Evolutionary conservation across 1,140 invertebrate species (phyloP), one percentile per base, ranked within the genome.

Genomic region (Sitobion miscanthi): DNA sequence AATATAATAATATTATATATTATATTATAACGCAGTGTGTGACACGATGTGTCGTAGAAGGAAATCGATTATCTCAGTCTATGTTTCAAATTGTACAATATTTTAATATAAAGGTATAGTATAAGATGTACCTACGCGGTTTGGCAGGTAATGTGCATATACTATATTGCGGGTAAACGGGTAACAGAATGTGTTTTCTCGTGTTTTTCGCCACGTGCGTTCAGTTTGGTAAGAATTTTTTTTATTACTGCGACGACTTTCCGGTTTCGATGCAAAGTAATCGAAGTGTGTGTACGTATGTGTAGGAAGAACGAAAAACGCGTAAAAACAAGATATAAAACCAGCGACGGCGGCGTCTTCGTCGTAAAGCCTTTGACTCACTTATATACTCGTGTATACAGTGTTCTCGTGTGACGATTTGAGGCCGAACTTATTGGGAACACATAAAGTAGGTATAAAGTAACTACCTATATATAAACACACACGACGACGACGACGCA

Each of bases 321-420:
- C 45, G 47, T 87, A 87, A n/a, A 49, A 88, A 54, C 20, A 35
- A 42, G 17, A 89, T 89, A 54, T 89, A 54, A 88, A 54, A 88
- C 45, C 23, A 25, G 9, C 25, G 14, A 30, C 30, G 86, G 47
- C 0, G 47, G 30, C 86, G n/a, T 88, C n/a, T 49, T n/a, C 8
- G 45, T 14, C 86, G 20, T 88, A 52, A 88, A 88, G 30, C 49
- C n/a, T 89, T 89, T 38, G 49, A 89, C 87, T 89, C n/a, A 17
- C 20, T 52, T 88, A 38, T 57, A 57, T 3, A 23, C 35, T 52
- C 88, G 35, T 54, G 88, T 89, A 54, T 88, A 52, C 49, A 9
- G 47, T 89, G 49, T 89, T 89, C 21, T 49, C 83, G 85, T 52
- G 49, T 54, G 62, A 77, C 30, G n/a, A 47, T 87, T 35, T 87